Evolutionary conservation across 2,888 invertebrate species (phyloP).

Genomic region (Cyaniris semiargus): DNA sequence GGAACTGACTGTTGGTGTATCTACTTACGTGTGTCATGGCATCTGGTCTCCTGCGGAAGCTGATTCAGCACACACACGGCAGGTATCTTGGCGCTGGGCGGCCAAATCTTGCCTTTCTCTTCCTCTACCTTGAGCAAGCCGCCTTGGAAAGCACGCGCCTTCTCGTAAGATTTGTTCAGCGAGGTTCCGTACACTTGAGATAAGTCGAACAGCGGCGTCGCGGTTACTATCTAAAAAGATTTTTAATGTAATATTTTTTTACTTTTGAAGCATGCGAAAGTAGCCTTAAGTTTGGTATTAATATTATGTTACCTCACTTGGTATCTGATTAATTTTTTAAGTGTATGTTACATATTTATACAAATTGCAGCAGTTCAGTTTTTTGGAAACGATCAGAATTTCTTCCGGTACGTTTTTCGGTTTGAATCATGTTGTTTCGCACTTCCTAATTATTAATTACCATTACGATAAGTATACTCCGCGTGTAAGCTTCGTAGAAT

Average conservation of each 20-base stretch:
- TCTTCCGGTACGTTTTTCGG: too few species aligned
- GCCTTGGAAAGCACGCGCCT: slow-evolving; percentile 44
- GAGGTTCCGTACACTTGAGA: slow-evolving; percentile 46
- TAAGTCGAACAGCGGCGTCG: slow-evolving; percentile 48
- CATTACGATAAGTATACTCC: not conserved
- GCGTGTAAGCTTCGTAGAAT: too few species aligned
- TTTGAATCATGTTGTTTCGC: not conserved
- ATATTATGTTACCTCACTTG: too few species aligned
- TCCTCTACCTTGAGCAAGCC: slow-evolving; percentile 48
- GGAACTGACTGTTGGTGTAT: too few species aligned
- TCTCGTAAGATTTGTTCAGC: slow-evolving; percentile 40
- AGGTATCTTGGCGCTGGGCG: slow-evolving; percentile 44
- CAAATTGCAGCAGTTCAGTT: too few species aligned
- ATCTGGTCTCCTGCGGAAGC: slow-evolving; percentile 51
- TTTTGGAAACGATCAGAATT: too few species aligned
- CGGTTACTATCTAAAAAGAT: slow-evolving; percentile 46
- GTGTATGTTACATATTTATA: too few species aligned
- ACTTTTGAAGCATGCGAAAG: too few species aligned
- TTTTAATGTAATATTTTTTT: slow-evolving; percentile 10
- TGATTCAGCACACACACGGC: slow-evolving; percentile 48
- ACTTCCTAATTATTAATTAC: not conserved
- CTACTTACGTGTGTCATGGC: slow-evolving; percentile 53
- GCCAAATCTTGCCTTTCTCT: slow-evolving; percentile 48
- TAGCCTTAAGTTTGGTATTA: too few species aligned
- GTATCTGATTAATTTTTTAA: too few species aligned